phyloP scores from a whole-genome alignment of 2,113 vertebrate species.

The Cephalopholis sonnerati region DNA sequence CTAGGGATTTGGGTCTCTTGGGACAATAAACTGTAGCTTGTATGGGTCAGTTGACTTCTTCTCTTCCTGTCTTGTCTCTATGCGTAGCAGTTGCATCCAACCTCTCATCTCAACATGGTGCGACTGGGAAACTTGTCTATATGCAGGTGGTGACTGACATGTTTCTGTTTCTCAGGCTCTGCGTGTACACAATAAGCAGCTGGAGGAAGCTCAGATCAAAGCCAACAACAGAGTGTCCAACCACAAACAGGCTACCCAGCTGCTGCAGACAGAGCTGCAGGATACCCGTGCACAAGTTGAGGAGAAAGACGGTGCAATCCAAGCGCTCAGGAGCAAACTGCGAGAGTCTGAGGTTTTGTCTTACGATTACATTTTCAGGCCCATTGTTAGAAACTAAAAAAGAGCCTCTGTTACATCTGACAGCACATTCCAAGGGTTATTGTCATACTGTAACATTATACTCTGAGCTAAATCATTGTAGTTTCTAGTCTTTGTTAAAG shows the following conservation, averaged over 20 bases:
- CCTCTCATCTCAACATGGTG: neutral
- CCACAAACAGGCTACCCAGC: conserved; percentile 81
- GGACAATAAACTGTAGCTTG: neutral
- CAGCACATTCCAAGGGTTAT: neutral
- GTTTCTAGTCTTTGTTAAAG: neutral
- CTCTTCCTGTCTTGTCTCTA: neutral
- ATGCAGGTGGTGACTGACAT: neutral
- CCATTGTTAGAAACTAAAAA: neutral
- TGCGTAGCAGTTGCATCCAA: neutral
- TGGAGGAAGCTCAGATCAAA: conserved; percentile 78
- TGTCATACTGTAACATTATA: too few relatives aligned
- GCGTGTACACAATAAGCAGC: conserved; percentile 66
- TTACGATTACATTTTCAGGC: neutral
- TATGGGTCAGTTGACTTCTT: neutral
- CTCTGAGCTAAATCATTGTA: neutral
- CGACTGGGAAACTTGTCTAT: neutral
- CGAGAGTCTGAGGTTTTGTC: conserved; percentile 70
- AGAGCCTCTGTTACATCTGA: neutral
- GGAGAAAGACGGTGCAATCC: conserved; percentile 81
- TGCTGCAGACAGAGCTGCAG: conserved; percentile 71
- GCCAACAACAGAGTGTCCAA: conserved; percentile 58
- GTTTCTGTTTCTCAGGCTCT: conserved; percentile 69
- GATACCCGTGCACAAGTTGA: conserved; percentile 76
- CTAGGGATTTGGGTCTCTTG: neutral
- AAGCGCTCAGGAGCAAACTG: conserved; percentile 64